phyloP scores from a whole-genome alignment of 2,888 invertebrate species.

The Petrolisthes cinctipes region DNA sequence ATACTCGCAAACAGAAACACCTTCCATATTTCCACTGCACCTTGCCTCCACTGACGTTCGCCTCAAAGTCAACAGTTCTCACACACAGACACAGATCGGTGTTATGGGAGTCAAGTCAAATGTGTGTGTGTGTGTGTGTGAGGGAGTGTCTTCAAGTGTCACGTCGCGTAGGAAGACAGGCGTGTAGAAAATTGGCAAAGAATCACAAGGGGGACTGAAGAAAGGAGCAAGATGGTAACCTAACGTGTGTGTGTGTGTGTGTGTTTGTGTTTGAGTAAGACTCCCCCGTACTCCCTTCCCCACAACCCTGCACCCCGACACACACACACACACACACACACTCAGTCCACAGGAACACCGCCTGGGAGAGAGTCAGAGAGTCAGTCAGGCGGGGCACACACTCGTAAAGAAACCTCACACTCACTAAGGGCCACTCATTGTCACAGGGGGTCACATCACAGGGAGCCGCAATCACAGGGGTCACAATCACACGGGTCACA shows the following conservation, averaged over 20 bases:
- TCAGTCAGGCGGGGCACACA: background rate
- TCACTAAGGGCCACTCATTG: background rate
- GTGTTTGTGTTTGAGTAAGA: constrained; percentile 23
- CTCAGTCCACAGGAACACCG: background rate
- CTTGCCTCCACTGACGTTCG: too few species aligned
- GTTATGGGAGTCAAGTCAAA: too few species aligned
- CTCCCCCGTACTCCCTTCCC: background rate
- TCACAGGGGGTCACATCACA: background rate
- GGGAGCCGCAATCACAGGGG: background rate
- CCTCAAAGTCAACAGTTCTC: too few species aligned
- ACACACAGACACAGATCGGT: too few species aligned
- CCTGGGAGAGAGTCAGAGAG: too few species aligned
- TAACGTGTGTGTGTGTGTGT: constrained; percentile 30
- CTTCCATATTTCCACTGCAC: too few species aligned
- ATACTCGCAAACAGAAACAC: too few species aligned
- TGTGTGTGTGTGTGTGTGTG: background rate
- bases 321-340: background rate
- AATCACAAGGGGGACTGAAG: too few species aligned
- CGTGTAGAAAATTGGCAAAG: too few species aligned
- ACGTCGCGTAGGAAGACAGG: too few species aligned
- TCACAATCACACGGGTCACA: background rate
- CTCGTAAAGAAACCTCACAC: background rate
- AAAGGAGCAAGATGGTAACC: too few species aligned
- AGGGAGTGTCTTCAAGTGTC: background rate
- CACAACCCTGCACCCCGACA: background rate